Conservation (phyloP, 2,113 vertebrate genomes). For the Corapipo altera region DNA sequence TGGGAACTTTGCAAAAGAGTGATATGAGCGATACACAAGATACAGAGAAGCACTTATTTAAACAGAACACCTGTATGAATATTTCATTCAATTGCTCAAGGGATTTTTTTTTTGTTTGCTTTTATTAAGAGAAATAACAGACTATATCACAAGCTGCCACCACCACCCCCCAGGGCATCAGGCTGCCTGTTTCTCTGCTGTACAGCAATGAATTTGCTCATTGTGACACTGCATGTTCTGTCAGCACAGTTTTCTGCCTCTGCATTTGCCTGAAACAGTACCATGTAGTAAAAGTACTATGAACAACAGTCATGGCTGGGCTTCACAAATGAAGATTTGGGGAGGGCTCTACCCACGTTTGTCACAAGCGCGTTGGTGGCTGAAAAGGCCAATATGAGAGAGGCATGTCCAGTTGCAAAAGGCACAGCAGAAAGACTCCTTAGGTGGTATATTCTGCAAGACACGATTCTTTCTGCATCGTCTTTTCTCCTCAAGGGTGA, state of each 20-base stretch:
- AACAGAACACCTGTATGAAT: background rate
- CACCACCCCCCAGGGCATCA: background rate
- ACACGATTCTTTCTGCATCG: too few species aligned
- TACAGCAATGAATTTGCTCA: background rate
- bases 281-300: too few species aligned
- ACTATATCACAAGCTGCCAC: background rate
- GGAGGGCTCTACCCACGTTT: too few species aligned
- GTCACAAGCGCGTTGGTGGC: too few species aligned
- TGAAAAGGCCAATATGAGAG: too few species aligned
- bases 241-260: background rate
- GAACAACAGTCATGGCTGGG: too few species aligned
- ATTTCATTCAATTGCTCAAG: background rate
- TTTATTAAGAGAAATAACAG: background rate
- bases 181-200: background rate
- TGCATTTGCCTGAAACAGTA: background rate
- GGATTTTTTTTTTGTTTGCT: background rate
- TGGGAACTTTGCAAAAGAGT: background rate
- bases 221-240: background rate
- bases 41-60: background rate
- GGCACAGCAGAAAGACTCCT: too few species aligned
- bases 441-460: too few species aligned
- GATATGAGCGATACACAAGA: accelerated
- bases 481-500: too few species aligned
- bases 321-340: too few species aligned
- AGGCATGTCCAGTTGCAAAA: too few species aligned